phyloP scores from a whole-genome alignment of 1,140 invertebrate species.

The Aphis gossypii region DNA sequence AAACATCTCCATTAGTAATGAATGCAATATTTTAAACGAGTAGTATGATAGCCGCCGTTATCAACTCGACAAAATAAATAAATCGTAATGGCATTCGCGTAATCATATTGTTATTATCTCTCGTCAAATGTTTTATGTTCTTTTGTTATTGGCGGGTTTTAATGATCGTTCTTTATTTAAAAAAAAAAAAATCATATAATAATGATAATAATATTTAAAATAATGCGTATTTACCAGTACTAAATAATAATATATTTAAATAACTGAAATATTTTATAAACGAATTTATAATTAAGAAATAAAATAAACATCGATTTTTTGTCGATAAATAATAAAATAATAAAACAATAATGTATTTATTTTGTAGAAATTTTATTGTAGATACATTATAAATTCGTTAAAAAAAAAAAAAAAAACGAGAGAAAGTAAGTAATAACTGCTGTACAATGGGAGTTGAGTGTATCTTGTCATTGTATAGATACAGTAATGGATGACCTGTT shows the following conservation, averaged over 20 bases:
- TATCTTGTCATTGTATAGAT: too few relatives aligned
- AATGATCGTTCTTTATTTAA: neutral
- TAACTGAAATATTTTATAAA: neutral
- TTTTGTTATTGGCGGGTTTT: neutral
- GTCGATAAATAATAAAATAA: too few relatives aligned
- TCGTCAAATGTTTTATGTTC: conserved; percentile 19
- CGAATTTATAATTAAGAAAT: too few relatives aligned
- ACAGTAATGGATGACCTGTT: too few relatives aligned
- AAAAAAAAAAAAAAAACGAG: too few relatives aligned
- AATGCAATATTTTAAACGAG: conserved; percentile 27
- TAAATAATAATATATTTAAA: neutral
- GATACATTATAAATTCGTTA: neutral
- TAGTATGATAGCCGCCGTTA: neutral
- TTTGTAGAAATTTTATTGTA: neutral
- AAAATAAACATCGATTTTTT: neutral
- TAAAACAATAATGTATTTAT: neutral
- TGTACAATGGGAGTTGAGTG: too few relatives aligned
- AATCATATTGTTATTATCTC: conserved; percentile 3
- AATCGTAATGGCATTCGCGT: conserved; percentile 21
- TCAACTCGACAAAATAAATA: conserved; percentile 1
- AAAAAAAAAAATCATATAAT: neutral
- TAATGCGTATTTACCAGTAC: neutral
- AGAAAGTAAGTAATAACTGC: too few relatives aligned
- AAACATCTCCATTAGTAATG: neutral
- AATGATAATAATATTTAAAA: neutral